These are phyloP conservation scores for Micromys minutus DNA, from an alignment of 2,113 vertebrate species.

Conservation along the genomic window DNA sequence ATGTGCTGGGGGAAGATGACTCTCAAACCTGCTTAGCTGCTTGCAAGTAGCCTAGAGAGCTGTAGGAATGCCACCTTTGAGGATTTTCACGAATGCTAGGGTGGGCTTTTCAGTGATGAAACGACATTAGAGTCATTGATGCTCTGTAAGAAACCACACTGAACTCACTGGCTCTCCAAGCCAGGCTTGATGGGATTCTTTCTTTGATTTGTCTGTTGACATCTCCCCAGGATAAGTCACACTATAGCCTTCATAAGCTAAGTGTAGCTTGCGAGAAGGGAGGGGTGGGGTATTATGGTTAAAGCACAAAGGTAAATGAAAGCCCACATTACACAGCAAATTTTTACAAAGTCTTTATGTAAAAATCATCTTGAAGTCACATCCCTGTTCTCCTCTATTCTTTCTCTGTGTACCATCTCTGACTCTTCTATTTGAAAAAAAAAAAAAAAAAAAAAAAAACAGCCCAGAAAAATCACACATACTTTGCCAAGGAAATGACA, in stretches of 20 bases:
- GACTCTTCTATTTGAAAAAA: slow-evolving; percentile 23
- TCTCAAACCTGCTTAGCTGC: neutral
- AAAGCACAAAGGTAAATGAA: neutral
- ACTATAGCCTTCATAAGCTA: neutral
- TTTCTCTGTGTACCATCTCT: neutral
- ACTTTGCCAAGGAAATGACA: slow-evolving; percentile 55
- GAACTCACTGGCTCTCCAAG: neutral
- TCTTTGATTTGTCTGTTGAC: neutral
- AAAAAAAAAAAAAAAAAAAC: too few relatives aligned
- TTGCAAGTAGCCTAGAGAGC: neutral
- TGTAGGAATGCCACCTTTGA: neutral
- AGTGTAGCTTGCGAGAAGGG: rapidly evolving
- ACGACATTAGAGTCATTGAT: neutral
- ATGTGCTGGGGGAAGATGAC: neutral
- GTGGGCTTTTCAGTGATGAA: neutral
- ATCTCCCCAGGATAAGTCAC: neutral
- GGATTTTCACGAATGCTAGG: neutral
- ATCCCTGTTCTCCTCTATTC: neutral
- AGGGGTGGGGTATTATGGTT: too few relatives aligned
- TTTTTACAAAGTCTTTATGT: neutral
- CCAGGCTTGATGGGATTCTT: neutral
- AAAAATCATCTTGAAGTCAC: neutral
- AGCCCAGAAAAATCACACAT: neutral
- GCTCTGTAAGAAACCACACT: neutral
- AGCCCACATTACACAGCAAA: neutral